Evolutionary conservation across 2,113 vertebrate genomes (phyloP).

Genomic region (Gymnorhina tibicen): DNA sequence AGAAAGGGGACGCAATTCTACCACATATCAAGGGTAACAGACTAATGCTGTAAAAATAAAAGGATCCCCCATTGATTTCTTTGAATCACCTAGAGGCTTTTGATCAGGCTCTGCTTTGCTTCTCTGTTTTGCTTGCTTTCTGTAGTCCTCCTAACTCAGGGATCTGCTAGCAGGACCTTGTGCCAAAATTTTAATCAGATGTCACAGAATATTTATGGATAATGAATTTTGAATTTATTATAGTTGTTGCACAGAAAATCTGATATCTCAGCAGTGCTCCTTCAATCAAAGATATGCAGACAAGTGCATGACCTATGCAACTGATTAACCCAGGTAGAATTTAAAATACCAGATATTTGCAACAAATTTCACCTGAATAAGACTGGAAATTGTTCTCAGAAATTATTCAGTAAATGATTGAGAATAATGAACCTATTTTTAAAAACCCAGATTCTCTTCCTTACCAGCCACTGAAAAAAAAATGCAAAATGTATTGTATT

Average conservation of each 20-base stretch:
- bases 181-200: slow-evolving; percentile 32
- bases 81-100: not conserved
- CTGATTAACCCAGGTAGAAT: not conserved
- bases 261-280: slow-evolving; percentile 49
- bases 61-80: not conserved
- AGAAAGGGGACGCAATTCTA: not conserved
- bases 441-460: not conserved
- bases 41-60: not conserved
- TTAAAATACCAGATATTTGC: not conserved
- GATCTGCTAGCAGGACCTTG: not conserved
- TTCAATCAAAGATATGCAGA: slow-evolving; percentile 2
- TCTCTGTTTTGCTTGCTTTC: not conserved
- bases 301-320: not conserved
- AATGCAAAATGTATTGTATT: not conserved
- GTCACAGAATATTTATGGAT: slow-evolving; percentile 66
- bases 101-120: not conserved
- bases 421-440: not conserved
- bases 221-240: slow-evolving; percentile 59
- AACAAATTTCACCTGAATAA: not conserved
- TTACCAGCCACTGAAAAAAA: not conserved
- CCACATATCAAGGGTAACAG: not conserved
- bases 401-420: not conserved
- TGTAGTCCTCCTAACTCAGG: not conserved
- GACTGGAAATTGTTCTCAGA: not conserved
- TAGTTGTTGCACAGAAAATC: slow-evolving; percentile 59